These are phyloP conservation scores for Hemiprocne comata DNA, from an alignment of 2,113 vertebrate genomes.

Conservation along the genomic window DNA sequence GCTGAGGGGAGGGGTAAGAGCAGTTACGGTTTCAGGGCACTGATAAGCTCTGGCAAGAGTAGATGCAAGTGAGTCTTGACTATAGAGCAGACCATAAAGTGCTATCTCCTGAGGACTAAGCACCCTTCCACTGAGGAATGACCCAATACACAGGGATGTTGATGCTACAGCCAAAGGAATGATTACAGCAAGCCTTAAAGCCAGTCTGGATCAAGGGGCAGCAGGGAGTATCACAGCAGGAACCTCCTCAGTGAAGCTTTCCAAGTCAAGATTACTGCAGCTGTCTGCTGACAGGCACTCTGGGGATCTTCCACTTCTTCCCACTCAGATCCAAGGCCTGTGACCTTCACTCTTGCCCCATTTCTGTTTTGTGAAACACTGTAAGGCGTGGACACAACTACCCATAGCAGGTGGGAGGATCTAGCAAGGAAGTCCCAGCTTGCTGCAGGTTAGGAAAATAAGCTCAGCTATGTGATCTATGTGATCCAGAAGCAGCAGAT, in stretches of 20 bases:
- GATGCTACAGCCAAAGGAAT: background rate
- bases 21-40: background rate
- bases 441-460: background rate
- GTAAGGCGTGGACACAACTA: background rate
- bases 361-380: background rate
- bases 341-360: background rate
- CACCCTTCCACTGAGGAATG: background rate
- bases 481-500: background rate
- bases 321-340: background rate
- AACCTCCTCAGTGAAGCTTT: background rate
- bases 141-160: background rate
- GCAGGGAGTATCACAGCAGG: background rate
- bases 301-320: background rate
- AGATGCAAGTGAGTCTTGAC: background rate
- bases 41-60: background rate
- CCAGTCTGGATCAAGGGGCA: background rate
- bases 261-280: background rate
- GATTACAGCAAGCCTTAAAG: background rate
- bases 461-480: background rate
- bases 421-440: background rate
- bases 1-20: background rate
- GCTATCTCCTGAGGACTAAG: background rate
- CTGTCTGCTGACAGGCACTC: background rate
- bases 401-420: background rate
- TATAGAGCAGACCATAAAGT: background rate